Percentiles rank a stretch among this genome's conserved stretches.
phyloP scores from a whole-genome alignment of 1,140 invertebrate species.

The Lasioglossum albipes region DNA sequence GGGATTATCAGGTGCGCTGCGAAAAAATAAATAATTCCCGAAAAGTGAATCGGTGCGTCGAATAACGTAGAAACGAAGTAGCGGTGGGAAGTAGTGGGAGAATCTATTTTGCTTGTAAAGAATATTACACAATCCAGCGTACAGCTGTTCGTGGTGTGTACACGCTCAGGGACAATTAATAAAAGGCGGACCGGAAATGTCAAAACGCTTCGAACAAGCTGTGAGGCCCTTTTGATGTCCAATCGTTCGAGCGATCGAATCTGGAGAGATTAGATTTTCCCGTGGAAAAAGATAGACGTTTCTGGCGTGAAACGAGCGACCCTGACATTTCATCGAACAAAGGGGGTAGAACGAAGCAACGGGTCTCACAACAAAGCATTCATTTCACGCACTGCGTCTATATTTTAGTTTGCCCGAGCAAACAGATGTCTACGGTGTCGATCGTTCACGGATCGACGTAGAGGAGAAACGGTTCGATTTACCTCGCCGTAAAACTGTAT shows the following conservation, averaged over 20 bases:
- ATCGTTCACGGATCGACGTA: neutral
- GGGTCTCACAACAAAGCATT: constrained; percentile 14
- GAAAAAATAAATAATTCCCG: constrained; percentile 13
- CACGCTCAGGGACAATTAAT: constrained; percentile 50
- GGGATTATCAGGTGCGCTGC: neutral
- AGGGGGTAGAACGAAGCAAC: constrained; percentile 25
- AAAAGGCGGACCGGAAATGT: constrained; percentile 22
- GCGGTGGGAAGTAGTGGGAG: constrained; percentile 31
- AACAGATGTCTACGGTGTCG: constrained; percentile 7
- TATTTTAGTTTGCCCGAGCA: neutral
- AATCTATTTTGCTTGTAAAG: constrained; percentile 64
- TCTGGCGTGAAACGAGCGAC: constrained; percentile 19
- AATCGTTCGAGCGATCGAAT: neutral
- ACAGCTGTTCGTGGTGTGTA: constrained; percentile 63
- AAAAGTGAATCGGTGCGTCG: constrained; percentile 45
- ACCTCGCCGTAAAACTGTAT: constrained; percentile 68
- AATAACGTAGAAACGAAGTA: constrained; percentile 28
- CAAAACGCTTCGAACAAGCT: neutral
- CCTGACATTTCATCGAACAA: constrained; percentile 39
- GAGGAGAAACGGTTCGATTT: constrained; percentile 28
- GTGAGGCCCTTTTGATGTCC: neutral
- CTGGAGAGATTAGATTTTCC: neutral
- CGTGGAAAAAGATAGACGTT: neutral
- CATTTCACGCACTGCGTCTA: neutral
- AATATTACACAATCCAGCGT: constrained; percentile 58